Percentiles rank a stretch among this genome's conserved stretches.
These are phyloP conservation scores for Drosophila macrospina DNA, from an alignment of 2,888 invertebrate species.

Conservation along the genomic window DNA sequence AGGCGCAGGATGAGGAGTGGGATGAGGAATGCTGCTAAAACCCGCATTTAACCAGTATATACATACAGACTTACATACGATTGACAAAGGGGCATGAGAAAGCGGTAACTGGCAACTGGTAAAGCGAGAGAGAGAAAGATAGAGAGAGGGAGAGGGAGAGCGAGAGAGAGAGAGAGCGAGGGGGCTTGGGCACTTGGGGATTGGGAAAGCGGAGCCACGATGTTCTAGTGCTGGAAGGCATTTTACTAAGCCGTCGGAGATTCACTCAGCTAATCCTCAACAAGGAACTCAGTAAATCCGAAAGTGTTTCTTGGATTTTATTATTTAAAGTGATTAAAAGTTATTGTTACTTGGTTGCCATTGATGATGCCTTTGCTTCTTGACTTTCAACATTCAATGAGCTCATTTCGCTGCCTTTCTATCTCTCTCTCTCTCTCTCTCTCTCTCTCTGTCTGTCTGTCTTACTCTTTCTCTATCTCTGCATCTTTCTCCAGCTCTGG, in stretches of 20 bases:
- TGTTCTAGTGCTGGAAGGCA: conserved; percentile 61
- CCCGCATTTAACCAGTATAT: conserved; percentile 43
- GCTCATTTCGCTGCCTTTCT: conserved; percentile 33
- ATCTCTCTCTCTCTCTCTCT: neutral
- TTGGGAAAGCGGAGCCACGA: conserved; percentile 25
- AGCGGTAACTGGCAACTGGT: too few species aligned
- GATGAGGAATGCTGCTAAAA: conserved; percentile 41
- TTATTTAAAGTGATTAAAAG: conserved; percentile 80
- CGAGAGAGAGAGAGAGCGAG: neutral
- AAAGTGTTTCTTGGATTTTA: conserved; percentile 78
- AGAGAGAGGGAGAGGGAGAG: neutral
- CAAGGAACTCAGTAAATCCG: conserved; percentile 73
- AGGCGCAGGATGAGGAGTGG: neutral
- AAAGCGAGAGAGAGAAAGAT: too few species aligned
- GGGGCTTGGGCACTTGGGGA: neutral
- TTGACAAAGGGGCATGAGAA: conserved; percentile 27
- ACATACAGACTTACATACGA: conserved; percentile 30
- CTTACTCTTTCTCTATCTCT: neutral
- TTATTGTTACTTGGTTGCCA: conserved; percentile 56
- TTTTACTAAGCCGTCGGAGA: conserved; percentile 64
- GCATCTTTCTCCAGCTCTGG: neutral
- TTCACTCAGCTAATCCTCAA: conserved; percentile 68
- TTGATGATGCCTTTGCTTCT: conserved; percentile 55
- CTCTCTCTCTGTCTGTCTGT: conserved; percentile 1
- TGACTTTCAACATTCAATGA: conserved; percentile 54